A percentile compares a stretch with the other conserved stretches of the same genome.
Evolutionary conservation across 2,113 vertebrate species (phyloP).

Genomic region (Clarias magur): DNA sequence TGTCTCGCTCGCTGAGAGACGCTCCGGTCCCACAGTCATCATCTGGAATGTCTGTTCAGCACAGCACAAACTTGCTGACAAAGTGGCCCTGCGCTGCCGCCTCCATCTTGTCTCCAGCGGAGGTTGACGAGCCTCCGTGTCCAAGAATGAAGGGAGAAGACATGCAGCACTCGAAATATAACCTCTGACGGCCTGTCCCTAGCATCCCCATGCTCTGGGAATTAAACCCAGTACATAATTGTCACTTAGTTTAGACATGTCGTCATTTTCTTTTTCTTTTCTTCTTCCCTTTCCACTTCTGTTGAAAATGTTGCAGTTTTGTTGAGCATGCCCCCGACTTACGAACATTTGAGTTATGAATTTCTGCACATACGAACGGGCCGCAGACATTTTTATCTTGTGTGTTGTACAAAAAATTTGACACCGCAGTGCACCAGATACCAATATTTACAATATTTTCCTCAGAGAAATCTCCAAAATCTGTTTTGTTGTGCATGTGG

Average conservation of each 20-base stretch:
- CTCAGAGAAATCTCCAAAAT: too few relatives aligned
- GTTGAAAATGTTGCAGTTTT: not conserved
- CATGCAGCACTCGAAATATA: not conserved
- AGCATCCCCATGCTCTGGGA: not conserved
- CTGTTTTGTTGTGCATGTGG: too few relatives aligned
- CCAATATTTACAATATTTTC: too few relatives aligned
- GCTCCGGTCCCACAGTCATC: conserved; percentile 17
- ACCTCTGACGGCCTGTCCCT: not conserved
- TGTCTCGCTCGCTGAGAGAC: not conserved
- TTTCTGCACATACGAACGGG: too few relatives aligned
- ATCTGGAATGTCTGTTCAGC: conserved; percentile 42
- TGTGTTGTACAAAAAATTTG: too few relatives aligned
- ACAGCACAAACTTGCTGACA: conserved; percentile 33
- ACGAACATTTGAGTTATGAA: too few relatives aligned
- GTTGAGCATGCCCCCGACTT: not conserved
- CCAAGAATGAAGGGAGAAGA: conserved; percentile 1
- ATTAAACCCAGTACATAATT: not conserved
- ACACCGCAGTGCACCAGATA: too few relatives aligned
- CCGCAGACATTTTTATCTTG: too few relatives aligned
- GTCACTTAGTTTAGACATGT: conserved; percentile 4
- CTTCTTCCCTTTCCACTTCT: not conserved
- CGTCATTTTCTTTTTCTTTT: too few relatives aligned
- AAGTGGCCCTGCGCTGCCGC: conserved; percentile 6
- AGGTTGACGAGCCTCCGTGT: conserved; percentile 32
- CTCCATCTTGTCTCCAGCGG: conserved; percentile 25